Evolutionary conservation across 2,113 vertebrate species (phyloP), one percentile per base, ranked within the genome.

Genomic region (Phocoena sinus): DNA sequence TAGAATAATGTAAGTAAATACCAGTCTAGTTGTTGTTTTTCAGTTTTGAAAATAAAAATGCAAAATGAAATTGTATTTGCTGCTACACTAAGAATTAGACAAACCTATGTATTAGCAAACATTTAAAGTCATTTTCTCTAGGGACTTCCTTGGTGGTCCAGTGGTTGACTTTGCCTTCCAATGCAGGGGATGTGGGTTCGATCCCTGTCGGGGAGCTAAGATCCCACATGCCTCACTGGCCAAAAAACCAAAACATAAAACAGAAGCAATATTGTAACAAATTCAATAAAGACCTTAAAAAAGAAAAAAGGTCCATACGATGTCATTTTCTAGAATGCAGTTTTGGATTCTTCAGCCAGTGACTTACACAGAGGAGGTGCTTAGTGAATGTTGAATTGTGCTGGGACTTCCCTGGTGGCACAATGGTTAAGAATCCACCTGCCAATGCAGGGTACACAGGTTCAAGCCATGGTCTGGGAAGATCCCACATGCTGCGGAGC

Each of bases 1-100:
- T 95, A 11, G 8, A 62, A n/a, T 94, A 81, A 70, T 65, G 74
- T 47, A 71, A 95, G 15, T 77, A 96, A 90, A 70, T 94, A 47
- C 26, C 17, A 60, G 31, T 41, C 63, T 71, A 81, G 15, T 87
- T 81, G 20, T 21, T 82, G 9, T 17, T 90, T 84, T 91, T 88
- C 62, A 85, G 76, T 89, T 56, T 89, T 70, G 63, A 33, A 26
- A 87, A 36, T 93, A 73, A 88, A 74, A 68, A 80, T 94, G 28
- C 18, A 76, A 91, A 79, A 31, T 92, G 41, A 92, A 96, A n/a
- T 94, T 56, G 6, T 81, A 44, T 94, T 74, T 58, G 11, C 68
- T 80, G 3, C 83, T 96, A 62, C 5, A n/a, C 13, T 50, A 80
- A 80, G 41, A 95, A 91, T 83, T 93, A 60, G 36, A 68, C 44